Evolutionary conservation across 35 echinoderm and acorn worm species (phyloP).

Genomic region (Diadema setosum): DNA sequence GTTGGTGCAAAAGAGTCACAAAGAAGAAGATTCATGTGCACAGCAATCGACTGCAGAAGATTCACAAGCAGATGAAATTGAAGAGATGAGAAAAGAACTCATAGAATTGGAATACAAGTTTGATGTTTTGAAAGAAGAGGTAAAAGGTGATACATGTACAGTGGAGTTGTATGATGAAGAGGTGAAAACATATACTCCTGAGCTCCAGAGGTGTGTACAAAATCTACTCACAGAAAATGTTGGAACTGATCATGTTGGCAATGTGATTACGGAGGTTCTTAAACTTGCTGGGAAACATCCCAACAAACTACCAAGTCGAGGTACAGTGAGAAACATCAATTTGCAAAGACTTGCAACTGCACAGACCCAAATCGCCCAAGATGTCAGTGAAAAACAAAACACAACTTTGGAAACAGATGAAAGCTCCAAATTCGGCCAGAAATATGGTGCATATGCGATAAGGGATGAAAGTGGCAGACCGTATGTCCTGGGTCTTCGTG

Average conservation of each 20-base stretch:
- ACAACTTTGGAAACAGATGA: constrained; percentile 45
- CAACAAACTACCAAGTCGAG: not conserved
- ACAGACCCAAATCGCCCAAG: constrained; percentile 16
- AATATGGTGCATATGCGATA: constrained; percentile 28
- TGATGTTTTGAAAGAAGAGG: constrained; percentile 1
- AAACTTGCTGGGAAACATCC: constrained; percentile 18
- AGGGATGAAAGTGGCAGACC: not conserved
- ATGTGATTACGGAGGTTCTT: constrained; percentile 1
- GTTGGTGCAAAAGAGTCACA: too few relatives aligned
- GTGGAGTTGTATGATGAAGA: constrained; percentile 12
- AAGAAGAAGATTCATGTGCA: not conserved
- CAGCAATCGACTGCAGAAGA: not conserved
- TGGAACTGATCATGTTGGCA: constrained; percentile 1
- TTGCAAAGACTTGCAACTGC: not conserved
- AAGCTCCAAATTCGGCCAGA: constrained; percentile 18
- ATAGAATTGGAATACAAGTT: constrained; percentile 1
- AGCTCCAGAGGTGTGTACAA: constrained; percentile 24
- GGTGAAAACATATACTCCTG: not conserved
- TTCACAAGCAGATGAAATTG: not conserved
- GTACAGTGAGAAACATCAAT: not conserved
- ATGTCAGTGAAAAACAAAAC: not conserved
- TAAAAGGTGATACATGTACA: not conserved
- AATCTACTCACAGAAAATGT: constrained; percentile 29
- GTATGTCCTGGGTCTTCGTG: not conserved
- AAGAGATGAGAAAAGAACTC: not conserved